phyloP scores from a whole-genome alignment of 2,797 vertebrate species.

The Tragelaphus oryx region DNA sequence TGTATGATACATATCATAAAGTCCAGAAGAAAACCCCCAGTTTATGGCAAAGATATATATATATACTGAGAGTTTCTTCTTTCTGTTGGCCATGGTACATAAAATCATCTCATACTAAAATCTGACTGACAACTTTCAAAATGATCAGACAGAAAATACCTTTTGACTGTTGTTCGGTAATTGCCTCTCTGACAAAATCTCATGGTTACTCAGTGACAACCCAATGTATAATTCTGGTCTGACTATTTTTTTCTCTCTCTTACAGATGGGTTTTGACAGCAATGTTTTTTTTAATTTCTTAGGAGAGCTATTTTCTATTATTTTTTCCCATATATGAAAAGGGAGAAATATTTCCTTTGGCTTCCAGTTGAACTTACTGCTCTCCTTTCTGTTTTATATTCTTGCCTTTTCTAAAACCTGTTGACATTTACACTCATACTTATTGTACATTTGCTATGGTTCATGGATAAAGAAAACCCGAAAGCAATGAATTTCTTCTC shows the following conservation, averaged over 20 bases:
- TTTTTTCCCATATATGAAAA: neutral
- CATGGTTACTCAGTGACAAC: neutral
- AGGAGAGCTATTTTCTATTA: neutral
- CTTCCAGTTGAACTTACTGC: neutral
- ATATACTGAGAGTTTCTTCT: neutral
- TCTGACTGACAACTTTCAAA: neutral
- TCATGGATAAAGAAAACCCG: neutral
- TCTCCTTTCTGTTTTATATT: neutral
- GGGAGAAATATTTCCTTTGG: neutral
- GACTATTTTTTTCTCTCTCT: neutral
- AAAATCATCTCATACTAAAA: neutral
- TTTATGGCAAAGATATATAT: neutral
- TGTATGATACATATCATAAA: neutral
- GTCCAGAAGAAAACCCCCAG: neutral
- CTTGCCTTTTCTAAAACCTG: neutral
- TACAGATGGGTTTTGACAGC: neutral
- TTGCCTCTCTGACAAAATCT: neutral
- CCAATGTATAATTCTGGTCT: neutral
- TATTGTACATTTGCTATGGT: neutral
- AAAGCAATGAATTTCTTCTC: neutral
- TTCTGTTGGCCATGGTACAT: neutral
- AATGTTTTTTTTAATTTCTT: neutral
- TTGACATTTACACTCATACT: neutral
- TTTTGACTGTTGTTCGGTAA: neutral
- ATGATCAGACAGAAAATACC: neutral